Conservation (phyloP, 2,888 invertebrate species). For the Pandemis cinnamomeana region DNA sequence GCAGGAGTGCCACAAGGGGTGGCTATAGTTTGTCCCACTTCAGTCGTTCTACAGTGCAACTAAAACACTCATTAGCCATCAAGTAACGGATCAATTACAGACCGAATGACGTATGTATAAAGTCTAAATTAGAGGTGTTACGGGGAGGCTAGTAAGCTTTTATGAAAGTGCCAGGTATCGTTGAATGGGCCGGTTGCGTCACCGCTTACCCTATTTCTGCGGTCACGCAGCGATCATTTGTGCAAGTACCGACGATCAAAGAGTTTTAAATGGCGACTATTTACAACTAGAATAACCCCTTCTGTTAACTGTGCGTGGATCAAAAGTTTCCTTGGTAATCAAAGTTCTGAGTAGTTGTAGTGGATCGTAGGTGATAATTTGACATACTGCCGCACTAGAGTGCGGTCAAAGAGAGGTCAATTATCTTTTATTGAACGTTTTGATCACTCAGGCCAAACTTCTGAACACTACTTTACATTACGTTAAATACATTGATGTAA, state of each 20-base stretch:
- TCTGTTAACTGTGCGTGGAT: not conserved
- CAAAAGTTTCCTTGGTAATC: not conserved
- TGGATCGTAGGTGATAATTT: too few relatives aligned
- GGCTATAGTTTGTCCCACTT: slow-evolving; percentile 5
- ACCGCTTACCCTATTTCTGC: slow-evolving; percentile 57
- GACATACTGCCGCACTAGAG: too few relatives aligned
- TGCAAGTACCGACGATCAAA: slow-evolving; percentile 11
- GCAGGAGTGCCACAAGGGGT: slow-evolving; percentile 4
- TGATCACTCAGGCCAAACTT: too few relatives aligned
- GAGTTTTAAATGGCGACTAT: slow-evolving; percentile 6
- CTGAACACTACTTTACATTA: too few relatives aligned
- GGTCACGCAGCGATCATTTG: slow-evolving; percentile 51
- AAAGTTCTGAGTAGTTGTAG: too few relatives aligned
- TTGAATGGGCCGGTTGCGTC: slow-evolving; percentile 50
- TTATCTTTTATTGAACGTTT: too few relatives aligned
- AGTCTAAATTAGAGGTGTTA: not conserved
- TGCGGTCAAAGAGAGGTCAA: too few relatives aligned
- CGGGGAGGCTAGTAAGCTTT: not conserved
- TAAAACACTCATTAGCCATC: not conserved
- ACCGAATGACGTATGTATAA: not conserved
- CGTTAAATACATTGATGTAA: too few relatives aligned
- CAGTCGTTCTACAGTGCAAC: not conserved
- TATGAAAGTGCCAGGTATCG: not conserved
- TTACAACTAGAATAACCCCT: not conserved
- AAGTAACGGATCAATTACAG: not conserved